These are phyloP conservation scores for Phyllopteryx taeniolatus DNA, from an alignment of 2,113 vertebrate species.

Conservation along the genomic window DNA sequence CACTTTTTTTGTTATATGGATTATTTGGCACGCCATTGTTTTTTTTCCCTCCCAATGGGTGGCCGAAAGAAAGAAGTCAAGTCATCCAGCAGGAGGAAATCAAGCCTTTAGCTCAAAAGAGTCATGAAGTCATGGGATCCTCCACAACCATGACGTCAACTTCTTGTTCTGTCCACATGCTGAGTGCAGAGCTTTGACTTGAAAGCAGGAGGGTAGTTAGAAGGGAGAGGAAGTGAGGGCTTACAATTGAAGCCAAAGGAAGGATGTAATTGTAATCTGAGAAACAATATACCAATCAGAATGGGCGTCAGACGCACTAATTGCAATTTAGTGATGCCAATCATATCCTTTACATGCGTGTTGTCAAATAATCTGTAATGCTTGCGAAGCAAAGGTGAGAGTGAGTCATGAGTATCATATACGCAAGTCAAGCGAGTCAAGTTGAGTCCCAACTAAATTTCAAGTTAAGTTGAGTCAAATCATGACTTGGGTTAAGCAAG, in stretches of 20 bases:
- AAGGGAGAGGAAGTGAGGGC: neutral
- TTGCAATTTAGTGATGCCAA: neutral
- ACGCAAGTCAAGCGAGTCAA: too few species aligned
- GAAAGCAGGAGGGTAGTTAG: slow-evolving; percentile 21
- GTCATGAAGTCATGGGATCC: slow-evolving; percentile 36
- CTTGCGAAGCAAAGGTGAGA: neutral
- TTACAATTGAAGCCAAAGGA: slow-evolving; percentile 32
- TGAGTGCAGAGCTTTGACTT: slow-evolving; percentile 58
- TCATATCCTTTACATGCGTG: neutral
- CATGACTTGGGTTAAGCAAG: too few species aligned
- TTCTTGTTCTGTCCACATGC: slow-evolving; percentile 64
- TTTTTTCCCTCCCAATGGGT: too few species aligned
- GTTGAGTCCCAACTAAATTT: too few species aligned
- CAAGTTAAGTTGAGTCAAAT: too few species aligned
- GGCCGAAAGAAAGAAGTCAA: too few species aligned
- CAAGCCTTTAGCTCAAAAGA: slow-evolving; percentile 11
- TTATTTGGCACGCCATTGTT: too few species aligned
- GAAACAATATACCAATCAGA: slow-evolving; percentile 46
- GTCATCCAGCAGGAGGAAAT: slow-evolving; percentile 6
- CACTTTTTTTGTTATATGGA: too few species aligned
- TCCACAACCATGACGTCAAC: slow-evolving; percentile 54
- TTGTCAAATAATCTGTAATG: neutral
- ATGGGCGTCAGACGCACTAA: slow-evolving; percentile 39
- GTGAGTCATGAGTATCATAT: neutral
- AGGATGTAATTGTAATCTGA: slow-evolving; percentile 31